Percentiles rank a stretch among this genome's conserved stretches.
Evolutionary conservation across 1,140 invertebrate species (phyloP).

Genomic region (Pissodes strobi): DNA sequence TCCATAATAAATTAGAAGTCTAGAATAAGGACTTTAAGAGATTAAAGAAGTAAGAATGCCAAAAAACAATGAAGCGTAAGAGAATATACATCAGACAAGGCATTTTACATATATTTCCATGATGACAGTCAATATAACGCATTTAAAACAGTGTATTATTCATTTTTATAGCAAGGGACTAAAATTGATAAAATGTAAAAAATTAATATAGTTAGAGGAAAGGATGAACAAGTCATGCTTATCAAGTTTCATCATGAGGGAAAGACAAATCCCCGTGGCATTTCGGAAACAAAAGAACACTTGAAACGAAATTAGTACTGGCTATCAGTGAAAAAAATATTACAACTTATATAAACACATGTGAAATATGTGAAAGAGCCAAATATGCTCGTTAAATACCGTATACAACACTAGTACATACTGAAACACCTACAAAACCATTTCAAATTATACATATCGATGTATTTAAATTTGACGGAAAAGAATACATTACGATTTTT

Average conservation of each 20-base stretch:
- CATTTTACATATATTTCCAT: not conserved
- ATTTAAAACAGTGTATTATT: not conserved
- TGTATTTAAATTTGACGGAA: too few species aligned
- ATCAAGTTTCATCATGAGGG: not conserved
- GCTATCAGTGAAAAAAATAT: not conserved
- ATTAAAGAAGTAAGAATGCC: not conserved
- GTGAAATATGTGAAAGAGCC: not conserved
- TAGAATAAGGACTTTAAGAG: not conserved
- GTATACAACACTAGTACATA: not conserved
- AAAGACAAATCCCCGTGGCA: not conserved
- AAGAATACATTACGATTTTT: too few species aligned
- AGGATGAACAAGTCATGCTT: not conserved
- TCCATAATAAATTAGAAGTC: not conserved
- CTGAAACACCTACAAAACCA: not conserved
- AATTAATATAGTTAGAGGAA: not conserved
- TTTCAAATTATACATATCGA: conserved; percentile 6
- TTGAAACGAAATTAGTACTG: conserved; percentile 9
- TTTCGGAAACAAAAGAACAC: not conserved
- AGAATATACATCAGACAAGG: not conserved
- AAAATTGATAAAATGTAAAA: conserved; percentile 1
- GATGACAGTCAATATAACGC: not conserved
- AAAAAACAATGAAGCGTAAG: not conserved
- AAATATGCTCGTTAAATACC: conserved; percentile 2
- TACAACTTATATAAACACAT: not conserved
- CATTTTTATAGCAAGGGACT: not conserved